Evolutionary conservation across 2,113 vertebrate species (phyloP), one percentile per base, ranked within the genome.

Genomic region (Eptesicus fuscus): DNA sequence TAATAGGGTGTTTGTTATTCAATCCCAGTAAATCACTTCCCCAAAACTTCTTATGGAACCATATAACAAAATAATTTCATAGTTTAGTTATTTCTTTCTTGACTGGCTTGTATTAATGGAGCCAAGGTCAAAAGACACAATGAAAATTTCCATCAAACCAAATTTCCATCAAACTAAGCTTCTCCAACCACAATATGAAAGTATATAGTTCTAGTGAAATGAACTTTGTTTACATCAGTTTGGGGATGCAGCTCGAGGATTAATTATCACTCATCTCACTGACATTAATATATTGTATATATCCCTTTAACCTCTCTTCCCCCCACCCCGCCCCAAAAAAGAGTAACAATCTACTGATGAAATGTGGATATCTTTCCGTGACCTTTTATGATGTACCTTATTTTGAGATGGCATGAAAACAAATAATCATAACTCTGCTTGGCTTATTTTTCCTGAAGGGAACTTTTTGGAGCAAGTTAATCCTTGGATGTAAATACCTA

Each of bases 141-240:
- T n/a, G 32, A 92, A 94, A 96, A 7, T 51, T 17, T 42, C 12
- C 44, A 78, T 88, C 69, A 92, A 56, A 63, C 84, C 84, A 95
- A 92, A 13, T 10, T 59, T 59, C 56, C 56, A 61, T 61, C 23
- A 61, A 67, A 42, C 59, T 83, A 92, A 88, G 40, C 59, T 56
- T 61, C 49, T 1, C 0, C 44, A 89, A 90, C 40, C 28, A 88
- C 67, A 95, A 0, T 0, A 2, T 74, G 82, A 95, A 86, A 73
- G 67, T 12, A 10, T 17, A 32, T 0, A 85, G 7, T 67, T 5
- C 49, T 95, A 80, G 47, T 14, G 42, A 74, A 79, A 73, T 32
- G 3, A 35, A 11, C 13, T 3, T 92, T 37, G 1, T 84, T 77
- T 53, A 35, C 0, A 0, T 17, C 25, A 10, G 28, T 59, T 91